These are phyloP conservation scores for Mareca strepera DNA, from an alignment of 2,797 vertebrate genomes.

Conservation along the genomic window DNA sequence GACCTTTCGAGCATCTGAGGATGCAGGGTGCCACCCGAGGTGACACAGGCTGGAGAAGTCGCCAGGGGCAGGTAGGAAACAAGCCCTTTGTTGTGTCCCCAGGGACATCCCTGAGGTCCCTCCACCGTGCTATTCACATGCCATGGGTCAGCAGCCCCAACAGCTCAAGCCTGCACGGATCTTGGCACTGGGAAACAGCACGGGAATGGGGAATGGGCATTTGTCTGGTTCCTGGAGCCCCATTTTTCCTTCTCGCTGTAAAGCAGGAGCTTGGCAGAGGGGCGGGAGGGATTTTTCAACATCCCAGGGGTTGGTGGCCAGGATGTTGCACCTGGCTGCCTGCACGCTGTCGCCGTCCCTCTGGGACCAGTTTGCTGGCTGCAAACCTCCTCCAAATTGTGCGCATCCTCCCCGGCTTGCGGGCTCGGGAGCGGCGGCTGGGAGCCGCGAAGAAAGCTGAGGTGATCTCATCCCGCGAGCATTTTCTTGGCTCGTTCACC, in stretches of 20 bases:
- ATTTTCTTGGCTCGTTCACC: slow-evolving; percentile 53
- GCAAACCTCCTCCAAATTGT: background rate
- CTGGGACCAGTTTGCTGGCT: background rate
- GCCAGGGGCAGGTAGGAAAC: background rate
- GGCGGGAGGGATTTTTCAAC: background rate
- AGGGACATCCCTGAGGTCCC: background rate
- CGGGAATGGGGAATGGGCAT: background rate
- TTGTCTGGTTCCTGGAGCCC: background rate
- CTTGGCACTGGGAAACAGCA: background rate
- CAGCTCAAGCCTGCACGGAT: accelerated
- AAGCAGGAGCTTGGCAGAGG: background rate
- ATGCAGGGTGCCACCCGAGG: background rate
- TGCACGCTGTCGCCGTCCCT: background rate
- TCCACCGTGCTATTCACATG: background rate
- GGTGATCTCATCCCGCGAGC: slow-evolving; percentile 45
- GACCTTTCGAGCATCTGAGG: background rate
- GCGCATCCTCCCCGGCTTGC: background rate
- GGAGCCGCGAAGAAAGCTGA: background rate
- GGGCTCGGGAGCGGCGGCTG: background rate
- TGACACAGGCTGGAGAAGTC: background rate
- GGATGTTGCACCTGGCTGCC: background rate
- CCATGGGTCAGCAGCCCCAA: background rate
- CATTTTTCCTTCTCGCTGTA: background rate
- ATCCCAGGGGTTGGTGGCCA: accelerated
- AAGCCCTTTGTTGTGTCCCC: background rate